These are phyloP conservation scores for Allygus modestus DNA, from an alignment of 2,888 invertebrate species.

Conservation along the genomic window DNA sequence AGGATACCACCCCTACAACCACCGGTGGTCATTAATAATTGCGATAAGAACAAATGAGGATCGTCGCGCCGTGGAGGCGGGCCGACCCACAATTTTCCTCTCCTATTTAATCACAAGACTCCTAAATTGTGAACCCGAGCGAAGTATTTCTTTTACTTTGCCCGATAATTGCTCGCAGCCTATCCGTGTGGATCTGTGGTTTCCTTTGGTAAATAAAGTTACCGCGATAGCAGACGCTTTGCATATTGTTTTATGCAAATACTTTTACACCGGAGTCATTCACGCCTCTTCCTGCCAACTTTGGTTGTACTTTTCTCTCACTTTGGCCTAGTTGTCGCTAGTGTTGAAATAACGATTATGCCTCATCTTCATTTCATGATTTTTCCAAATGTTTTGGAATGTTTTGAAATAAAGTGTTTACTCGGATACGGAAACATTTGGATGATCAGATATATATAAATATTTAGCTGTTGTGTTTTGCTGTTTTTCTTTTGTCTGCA, in stretches of 20 bases:
- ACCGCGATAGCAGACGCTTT: constrained; percentile 3
- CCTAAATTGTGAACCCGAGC: constrained; percentile 41
- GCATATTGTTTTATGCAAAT: constrained; percentile 28
- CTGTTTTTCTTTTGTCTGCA: too few species aligned
- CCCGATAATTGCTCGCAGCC: constrained; percentile 11
- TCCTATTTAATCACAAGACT: constrained; percentile 57
- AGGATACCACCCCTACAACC: constrained; percentile 33
- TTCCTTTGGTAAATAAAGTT: constrained; percentile 7
- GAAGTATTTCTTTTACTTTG: constrained; percentile 10
- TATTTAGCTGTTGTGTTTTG: too few species aligned
- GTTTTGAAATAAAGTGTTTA: too few species aligned
- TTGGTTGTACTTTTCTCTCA: not conserved
- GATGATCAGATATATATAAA: too few species aligned
- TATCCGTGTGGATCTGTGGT: not conserved
- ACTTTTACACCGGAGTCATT: not conserved
- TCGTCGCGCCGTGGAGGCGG: constrained; percentile 21
- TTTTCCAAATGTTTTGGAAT: too few species aligned
- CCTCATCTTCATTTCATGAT: too few species aligned
- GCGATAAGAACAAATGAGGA: constrained; percentile 61
- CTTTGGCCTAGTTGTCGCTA: too few species aligned
- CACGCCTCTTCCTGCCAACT: not conserved
- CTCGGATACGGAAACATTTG: too few species aligned
- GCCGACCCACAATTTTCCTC: constrained; percentile 54
- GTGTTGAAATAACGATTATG: too few species aligned
- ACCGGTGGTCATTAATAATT: constrained; percentile 59